These are phyloP conservation scores for Chaetops frenatus DNA, from an alignment of 2,113 vertebrate genomes.

Conservation along the genomic window DNA sequence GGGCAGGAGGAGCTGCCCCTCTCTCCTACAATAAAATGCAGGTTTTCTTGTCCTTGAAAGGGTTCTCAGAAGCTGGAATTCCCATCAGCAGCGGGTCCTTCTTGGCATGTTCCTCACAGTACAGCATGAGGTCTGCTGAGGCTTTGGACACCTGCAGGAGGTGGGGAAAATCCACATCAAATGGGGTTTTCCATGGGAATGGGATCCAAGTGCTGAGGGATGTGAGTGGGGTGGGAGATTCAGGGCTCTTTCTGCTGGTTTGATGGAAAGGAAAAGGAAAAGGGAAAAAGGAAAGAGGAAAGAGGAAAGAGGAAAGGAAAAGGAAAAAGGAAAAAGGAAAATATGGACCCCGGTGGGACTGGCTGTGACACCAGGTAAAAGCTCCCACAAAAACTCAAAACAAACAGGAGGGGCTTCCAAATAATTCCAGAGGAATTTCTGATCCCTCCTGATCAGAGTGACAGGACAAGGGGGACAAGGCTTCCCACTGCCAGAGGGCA, in stretches of 20 bases:
- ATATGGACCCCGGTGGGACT: accelerated
- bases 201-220: accelerated
- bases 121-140: constrained; percentile 89
- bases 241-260: not conserved
- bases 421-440: not conserved
- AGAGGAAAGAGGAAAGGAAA: no score
- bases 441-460: not conserved
- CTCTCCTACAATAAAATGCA: constrained; percentile 86
- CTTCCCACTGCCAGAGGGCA: not conserved
- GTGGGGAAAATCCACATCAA: accelerated
- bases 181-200: not conserved
- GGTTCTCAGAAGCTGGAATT: constrained; percentile 93
- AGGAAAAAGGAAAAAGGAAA: no score
- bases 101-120: constrained; percentile 86
- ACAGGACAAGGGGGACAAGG: not conserved
- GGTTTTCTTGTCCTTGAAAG: constrained; percentile 97
- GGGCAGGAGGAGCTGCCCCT: not conserved
- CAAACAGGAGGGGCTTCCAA: not conserved
- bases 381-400: not conserved
- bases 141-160: constrained; percentile 88
- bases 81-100: constrained; percentile 88
- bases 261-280: not conserved
- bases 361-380: not conserved
- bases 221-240: not conserved
- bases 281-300: no score